Evolutionary conservation across 2,113 vertebrate genomes (phyloP), one percentile per base, ranked within the genome.

Genomic region (Myotis yumanensis): DNA sequence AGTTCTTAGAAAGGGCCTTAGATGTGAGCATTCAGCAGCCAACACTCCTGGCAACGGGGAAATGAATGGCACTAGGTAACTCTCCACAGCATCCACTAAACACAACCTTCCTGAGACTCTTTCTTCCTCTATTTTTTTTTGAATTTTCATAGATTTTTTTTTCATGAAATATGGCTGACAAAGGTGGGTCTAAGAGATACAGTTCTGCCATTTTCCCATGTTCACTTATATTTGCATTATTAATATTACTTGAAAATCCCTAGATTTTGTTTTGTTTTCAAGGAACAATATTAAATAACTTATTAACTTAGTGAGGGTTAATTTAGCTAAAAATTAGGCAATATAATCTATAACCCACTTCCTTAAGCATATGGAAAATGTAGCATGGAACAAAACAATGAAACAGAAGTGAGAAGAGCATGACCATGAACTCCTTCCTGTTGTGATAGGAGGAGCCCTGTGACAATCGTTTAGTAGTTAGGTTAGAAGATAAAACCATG

Each of bases 241-340:
- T 80, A 20, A 11, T 85, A 72, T 87, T 81, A 25, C 22, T 75
- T 93, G 62, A 52, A 91, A 59, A 40, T 35, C 3, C 37, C 18
- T 51, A 92, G 23, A 4, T n/a, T 35, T 89, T 75, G 11, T 40
- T 68, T 57, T 66, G 20, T 90, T 86, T 73, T 71, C 1, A 14
- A 82, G 62, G 68, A 94, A 80, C 79, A 52, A 5, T 86, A 69
- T 95, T 66, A 68, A 91, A 80, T 12, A 14, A 32, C 40, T 93
- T 91, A 35, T 64, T 25, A 75, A 64, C 91, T 91, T 85, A 25
- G 40, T 73, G 51, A 89, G 40, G 48, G 25, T 77, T 69, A 73
- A 92, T 86, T 90, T 90, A 95, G 75, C 75, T 93, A 92, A 91
- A 75, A 48, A 30, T 73, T 86, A 69, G 80, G 62, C 10, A 35